Percentiles rank a stretch among this genome's conserved stretches.
Conservation (phyloP, 2,888 invertebrate species). For the Lochmaea crataegi region DNA sequence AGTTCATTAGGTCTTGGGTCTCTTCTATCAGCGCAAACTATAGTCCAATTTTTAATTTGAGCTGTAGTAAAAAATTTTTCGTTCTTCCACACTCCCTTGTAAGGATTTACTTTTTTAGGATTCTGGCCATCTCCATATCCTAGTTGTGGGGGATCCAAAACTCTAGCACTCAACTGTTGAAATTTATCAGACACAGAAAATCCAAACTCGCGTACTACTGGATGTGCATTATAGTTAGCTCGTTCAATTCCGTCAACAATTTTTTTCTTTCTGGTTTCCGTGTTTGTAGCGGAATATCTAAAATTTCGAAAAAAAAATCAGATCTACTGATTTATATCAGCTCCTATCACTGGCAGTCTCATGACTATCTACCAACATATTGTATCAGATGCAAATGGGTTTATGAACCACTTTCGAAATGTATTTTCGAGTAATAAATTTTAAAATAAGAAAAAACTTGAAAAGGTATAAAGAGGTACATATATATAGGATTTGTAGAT, state of each 20-base stretch:
- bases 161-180: constrained; percentile 80
- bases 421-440: no score
- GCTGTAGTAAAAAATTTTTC: constrained; percentile 61
- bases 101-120: constrained; percentile 51
- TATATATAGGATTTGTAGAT: no score
- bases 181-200: constrained; percentile 80
- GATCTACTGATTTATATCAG: no score
- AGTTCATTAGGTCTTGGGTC: constrained; percentile 48
- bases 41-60: constrained; percentile 64
- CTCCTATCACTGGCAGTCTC: no score
- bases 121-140: constrained; percentile 67
- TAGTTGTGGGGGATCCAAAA: constrained; percentile 81
- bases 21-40: constrained; percentile 62
- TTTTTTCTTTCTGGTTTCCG: constrained; percentile 80
- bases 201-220: constrained; percentile 83
- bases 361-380: no score
- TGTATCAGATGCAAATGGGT: no score
- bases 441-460: no score
- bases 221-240: constrained; percentile 61
- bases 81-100: constrained; percentile 66
- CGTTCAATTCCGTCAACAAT: constrained; percentile 70
- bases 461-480: no score
- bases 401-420: no score
- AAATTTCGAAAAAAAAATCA: not conserved
- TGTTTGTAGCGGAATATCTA: constrained; percentile 81